Evolutionary conservation across 2,113 vertebrate genomes (phyloP).

Genomic region (Aegotheles bennettii): DNA sequence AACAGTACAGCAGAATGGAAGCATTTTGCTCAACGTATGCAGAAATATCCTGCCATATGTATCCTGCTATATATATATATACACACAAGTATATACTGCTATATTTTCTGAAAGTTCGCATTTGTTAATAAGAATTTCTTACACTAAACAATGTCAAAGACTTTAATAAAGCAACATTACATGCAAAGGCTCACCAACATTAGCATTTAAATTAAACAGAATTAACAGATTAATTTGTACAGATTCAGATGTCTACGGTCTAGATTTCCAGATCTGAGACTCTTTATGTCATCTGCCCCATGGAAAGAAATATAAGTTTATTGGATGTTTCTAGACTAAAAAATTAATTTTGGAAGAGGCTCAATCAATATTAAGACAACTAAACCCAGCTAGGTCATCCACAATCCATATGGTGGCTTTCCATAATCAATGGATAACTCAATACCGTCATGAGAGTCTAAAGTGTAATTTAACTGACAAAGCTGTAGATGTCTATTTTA

Average conservation of each 20-base stretch:
- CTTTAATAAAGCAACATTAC: not conserved
- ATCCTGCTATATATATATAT: no score
- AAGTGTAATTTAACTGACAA: not conserved
- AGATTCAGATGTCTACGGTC: not conserved
- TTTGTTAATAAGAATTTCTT: not conserved
- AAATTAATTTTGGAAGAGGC: not conserved
- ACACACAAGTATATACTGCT: no score
- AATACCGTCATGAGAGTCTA: not conserved
- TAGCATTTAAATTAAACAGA: not conserved
- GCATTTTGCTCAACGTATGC: not conserved
- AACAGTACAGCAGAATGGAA: not conserved
- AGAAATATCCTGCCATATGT: no score
- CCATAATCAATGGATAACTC: not conserved
- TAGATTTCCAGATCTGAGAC: not conserved
- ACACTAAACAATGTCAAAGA: not conserved
- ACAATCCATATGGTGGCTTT: not conserved
- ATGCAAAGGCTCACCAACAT: not conserved
- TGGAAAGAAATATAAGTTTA: not conserved
- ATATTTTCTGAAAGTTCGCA: not conserved
- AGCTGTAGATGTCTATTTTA: not conserved
- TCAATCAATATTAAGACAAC: not conserved
- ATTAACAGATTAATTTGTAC: not conserved
- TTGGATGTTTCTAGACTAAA: not conserved
- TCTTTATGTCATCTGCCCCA: rapidly evolving
- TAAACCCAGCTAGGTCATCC: not conserved